Evolutionary conservation across 2,888 invertebrate species (phyloP), one percentile per base, ranked within the genome.

Genomic region (Rutpela maculata): DNA sequence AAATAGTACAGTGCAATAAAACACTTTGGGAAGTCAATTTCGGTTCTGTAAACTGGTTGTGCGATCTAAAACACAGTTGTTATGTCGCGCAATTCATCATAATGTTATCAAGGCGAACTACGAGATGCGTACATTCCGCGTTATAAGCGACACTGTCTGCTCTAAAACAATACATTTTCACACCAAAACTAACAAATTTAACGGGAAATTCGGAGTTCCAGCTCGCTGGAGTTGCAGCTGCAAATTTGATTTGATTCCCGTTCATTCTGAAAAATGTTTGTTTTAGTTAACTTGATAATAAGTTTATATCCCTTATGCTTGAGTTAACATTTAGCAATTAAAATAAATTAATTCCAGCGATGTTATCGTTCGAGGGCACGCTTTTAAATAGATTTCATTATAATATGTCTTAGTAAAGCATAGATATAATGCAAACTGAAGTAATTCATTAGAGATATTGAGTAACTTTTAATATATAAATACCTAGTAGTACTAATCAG

Each of bases 51-150:
- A 81, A 82, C 82, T 80, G 80, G 76, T 76, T 78, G 75, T 78
- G 59, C 80, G 66, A 81, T 81, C 78, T 80, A 76, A 77, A 80
- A 80, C 80, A 74, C 77, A 74, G 78, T 79, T 75, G 81, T 80
- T 68, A 79, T 81, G 78, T 75, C 75, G 74, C 75, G 78, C 82
- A 80, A 83, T 83, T 81, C 82, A 83, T 83, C 82, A 82, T 83
- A 81, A 78, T 78, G 80, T 81, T 83, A 83, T 83, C 82, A 82
- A 79, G 78, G 76, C 31, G 77, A 77, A 78, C 75, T 65, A 60
- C 55, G 76, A 82, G 78, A 79, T 78, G 76, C 63, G 80, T 81
- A 81, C 81, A 80, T 60, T 81, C 81, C 73, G 72, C 18, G 65
- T 43, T 55, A 77, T 38, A 72, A 72, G 63, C 22, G 72, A 63